Evolutionary conservation across 2,888 invertebrate species (phyloP).

Genomic region (Meganola albula): DNA sequence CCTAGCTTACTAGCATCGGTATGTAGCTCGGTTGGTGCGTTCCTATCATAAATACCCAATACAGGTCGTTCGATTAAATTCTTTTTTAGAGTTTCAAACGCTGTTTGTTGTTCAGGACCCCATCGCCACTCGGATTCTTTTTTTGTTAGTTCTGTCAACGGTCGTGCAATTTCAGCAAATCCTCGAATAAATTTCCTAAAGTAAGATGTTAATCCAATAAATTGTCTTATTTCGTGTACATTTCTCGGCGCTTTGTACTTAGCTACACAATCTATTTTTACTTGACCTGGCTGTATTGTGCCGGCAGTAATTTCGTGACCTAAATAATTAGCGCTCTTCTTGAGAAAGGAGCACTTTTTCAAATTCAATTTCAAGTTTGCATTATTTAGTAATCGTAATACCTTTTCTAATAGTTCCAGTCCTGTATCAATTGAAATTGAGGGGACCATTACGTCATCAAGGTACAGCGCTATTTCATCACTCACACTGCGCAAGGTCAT

Average conservation of each 20-base stretch:
- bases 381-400: no score
- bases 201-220: constrained; percentile 6
- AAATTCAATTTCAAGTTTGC: constrained; percentile 6
- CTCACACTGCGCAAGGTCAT: no score
- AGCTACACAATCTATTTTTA: constrained; percentile 2
- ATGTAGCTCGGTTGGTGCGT: constrained; percentile 3
- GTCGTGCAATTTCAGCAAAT: constrained; percentile 6
- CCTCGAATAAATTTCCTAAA: constrained; percentile 7
- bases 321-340: constrained; percentile 1
- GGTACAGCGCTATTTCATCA: no score
- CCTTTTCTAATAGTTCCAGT: no score
- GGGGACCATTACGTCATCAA: no score
- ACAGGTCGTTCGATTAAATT: constrained; percentile 1
- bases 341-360: constrained; percentile 5
- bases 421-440: no score
- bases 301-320: constrained; percentile 6
- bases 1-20: constrained; percentile 3
- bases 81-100: constrained; percentile 1
- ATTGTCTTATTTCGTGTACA: constrained; percentile 5
- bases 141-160: constrained; percentile 4
- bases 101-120: background rate
- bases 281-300: constrained; percentile 5
- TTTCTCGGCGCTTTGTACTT: constrained; percentile 4
- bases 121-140: constrained; percentile 1
- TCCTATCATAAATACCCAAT: background rate